Base-by-base conservation (phyloP, 2,888 invertebrate species). In the Trichogramma evanescens region DNA sequence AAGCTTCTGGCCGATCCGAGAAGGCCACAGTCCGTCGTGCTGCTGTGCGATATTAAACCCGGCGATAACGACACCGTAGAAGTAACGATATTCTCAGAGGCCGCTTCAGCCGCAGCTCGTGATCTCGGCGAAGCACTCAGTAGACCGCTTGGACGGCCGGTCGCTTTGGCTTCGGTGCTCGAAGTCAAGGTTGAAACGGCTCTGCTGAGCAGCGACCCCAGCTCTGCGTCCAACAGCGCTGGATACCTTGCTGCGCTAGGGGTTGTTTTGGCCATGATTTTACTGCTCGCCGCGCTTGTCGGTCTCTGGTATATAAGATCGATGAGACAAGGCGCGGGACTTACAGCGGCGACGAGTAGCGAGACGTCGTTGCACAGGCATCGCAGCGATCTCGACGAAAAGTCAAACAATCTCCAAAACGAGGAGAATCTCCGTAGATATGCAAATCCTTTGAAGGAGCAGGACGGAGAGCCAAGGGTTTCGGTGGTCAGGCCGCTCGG, bases 331-430 rank as follows among this genome's bases (percentile, higher is more conserved):
- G 66, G 74, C 48, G 74, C 77, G 1, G 75, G 74, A n/a, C 48
- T 77, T 39, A 76, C 77, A 0, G 76, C 77, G 0, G 75, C 77
- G 2, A 77, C 77, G 40, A 75, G 73, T 63, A 78, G 77, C 67
- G 77, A 78, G 58, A 77, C 76, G 0, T 74, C 77, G 43, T 56
- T 78, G 56, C 77, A 77, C 59, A 78, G 84, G 67, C 84, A 85
- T 71, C 86, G 88, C 72, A 89, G 91, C 73, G 91, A 78, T 59
- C 66, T 77, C 40, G 77, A 92, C 73, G 92, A 93, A 73, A 93
- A 93, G 76, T 90, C 93, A 4, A 94, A 94, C 78, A 94, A 94
- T 78, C 79, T 92, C 61, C 93, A 94, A 79, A 93, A 93, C 77
- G 92, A 93, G 74, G 93, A 94, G 78, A 93, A 93, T 75, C 81